phyloP scores from a whole-genome alignment of 2,888 invertebrate genomes.

The Chrysotoxum bicinctum region DNA sequence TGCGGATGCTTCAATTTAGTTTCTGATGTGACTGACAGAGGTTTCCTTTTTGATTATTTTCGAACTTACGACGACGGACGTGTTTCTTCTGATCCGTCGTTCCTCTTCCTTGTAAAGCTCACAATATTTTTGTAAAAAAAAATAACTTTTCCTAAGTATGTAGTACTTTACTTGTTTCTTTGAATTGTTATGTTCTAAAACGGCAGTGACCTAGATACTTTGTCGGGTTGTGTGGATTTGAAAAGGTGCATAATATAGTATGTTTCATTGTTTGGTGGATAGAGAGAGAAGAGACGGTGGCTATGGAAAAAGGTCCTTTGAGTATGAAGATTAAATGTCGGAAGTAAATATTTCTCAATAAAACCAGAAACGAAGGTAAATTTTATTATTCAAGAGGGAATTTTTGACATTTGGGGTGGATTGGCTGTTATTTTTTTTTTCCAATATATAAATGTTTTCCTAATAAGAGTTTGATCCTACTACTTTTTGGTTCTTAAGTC shows the following conservation, averaged over 20 bases:
- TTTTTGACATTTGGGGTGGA: neutral
- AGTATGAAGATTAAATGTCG: neutral
- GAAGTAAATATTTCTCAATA: neutral
- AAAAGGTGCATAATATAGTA: neutral
- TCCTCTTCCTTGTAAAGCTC: slow-evolving; percentile 1
- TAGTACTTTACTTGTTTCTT: slow-evolving; percentile 2
- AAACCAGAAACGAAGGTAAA: neutral
- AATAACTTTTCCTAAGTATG: neutral
- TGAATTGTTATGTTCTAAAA: slow-evolving; percentile 19
- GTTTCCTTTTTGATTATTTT: slow-evolving; percentile 58
- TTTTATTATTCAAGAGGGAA: neutral
- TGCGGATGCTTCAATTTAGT: slow-evolving; percentile 65
- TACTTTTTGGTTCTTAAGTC: too few relatives aligned
- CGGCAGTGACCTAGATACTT: slow-evolving; percentile 50
- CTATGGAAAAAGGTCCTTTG: neutral
- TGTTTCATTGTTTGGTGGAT: neutral
- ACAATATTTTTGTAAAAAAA: neutral
- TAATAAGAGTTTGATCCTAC: too few relatives aligned
- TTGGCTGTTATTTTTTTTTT: neutral
- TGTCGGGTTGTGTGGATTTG: slow-evolving; percentile 1
- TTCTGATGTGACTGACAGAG: slow-evolving; percentile 39
- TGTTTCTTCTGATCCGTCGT: slow-evolving; percentile 32
- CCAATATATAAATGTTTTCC: neutral
- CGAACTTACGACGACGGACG: slow-evolving; percentile 6
- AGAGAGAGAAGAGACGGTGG: neutral